Evolutionary conservation across 1,140 invertebrate genomes (phyloP), one percentile per base, ranked within the genome.

Genomic region (Plutomurus gul): DNA sequence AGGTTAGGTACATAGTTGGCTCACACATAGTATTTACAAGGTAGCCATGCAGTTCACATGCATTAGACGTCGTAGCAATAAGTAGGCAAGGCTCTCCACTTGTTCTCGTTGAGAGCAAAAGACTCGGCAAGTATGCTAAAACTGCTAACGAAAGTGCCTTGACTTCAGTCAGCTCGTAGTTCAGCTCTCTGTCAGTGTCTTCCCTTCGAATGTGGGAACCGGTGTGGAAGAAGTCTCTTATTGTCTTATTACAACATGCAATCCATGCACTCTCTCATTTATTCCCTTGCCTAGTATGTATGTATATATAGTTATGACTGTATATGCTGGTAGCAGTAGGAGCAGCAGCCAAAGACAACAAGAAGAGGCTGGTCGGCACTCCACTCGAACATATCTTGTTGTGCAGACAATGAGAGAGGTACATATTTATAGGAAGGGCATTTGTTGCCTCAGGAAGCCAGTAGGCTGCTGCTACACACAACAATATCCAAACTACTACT

Each of bases 361-460:
- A n/a, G n/a, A 43, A 65, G 30, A 65, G 27, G 27, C 30, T 56
- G 49, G 20, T 25, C 7, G 22, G 22, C 22, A 43, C n/a, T n/a
- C n/a, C n/a, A n/a, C n/a, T n/a, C n/a, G n/a, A 51, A 51, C 47
- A 25, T 51, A 51, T 51, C n/a, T n/a, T n/a, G n/a, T n/a, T n/a
- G n/a, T n/a, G n/a, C n/a, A n/a, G n/a, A n/a, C n/a, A n/a, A n/a
- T n/a, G n/a, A n/a, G n/a, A n/a, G n/a, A n/a, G n/a, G n/a, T n/a
- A n/a, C n/a, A n/a, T n/a, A n/a, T 36, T 65, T 36, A 65, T 65
- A 65, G 56, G 56, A 65, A 65, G 56, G 56, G 56, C 56, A 65
- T 65, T 65, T 33, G 56, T 65, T 65, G 56, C 56, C 56, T 65
- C 27, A 33, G 56, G 56, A 65, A 65, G 56, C 56, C 56, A 65